Conservation (phyloP, 2,888 invertebrate species). For the Ochropleura plecta region DNA sequence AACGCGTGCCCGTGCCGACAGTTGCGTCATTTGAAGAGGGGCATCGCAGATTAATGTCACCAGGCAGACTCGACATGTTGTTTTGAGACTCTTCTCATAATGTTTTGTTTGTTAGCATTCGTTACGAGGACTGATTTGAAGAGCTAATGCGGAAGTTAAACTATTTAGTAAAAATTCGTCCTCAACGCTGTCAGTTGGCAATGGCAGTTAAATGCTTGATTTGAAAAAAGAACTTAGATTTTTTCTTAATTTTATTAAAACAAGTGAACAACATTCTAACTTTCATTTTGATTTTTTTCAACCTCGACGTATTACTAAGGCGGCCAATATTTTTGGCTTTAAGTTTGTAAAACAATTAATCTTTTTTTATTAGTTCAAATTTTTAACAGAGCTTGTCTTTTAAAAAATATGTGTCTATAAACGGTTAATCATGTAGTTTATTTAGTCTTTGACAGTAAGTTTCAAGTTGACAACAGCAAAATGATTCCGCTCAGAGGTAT, state of each 20-base stretch:
- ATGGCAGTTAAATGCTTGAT: too few relatives aligned
- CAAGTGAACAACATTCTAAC: not conserved
- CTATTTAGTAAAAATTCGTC: too few relatives aligned
- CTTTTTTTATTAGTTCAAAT: not conserved
- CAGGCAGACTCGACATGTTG: conserved; percentile 68
- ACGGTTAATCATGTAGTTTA: not conserved
- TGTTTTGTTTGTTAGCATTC: conserved; percentile 18
- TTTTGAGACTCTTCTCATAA: conserved; percentile 52
- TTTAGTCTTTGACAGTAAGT: conserved; percentile 63
- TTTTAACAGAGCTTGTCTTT: not conserved
- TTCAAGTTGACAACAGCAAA: conserved; percentile 66
- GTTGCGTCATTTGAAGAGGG: conserved; percentile 78
- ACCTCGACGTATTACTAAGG: not conserved
- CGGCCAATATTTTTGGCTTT: not conserved
- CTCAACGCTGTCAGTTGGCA: too few relatives aligned
- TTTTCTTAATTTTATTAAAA: not conserved
- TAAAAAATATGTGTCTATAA: not conserved
- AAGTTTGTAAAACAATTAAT: not conserved
- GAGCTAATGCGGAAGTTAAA: too few relatives aligned
- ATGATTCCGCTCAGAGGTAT: conserved; percentile 76
- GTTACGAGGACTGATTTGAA: not conserved
- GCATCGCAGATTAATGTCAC: conserved; percentile 78
- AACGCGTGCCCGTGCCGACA: conserved; percentile 73
- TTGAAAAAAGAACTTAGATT: not conserved
- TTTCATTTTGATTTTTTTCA: not conserved